These are phyloP conservation scores for Erebia palarica DNA, from an alignment of 2,888 invertebrate species.

Conservation along the genomic window DNA sequence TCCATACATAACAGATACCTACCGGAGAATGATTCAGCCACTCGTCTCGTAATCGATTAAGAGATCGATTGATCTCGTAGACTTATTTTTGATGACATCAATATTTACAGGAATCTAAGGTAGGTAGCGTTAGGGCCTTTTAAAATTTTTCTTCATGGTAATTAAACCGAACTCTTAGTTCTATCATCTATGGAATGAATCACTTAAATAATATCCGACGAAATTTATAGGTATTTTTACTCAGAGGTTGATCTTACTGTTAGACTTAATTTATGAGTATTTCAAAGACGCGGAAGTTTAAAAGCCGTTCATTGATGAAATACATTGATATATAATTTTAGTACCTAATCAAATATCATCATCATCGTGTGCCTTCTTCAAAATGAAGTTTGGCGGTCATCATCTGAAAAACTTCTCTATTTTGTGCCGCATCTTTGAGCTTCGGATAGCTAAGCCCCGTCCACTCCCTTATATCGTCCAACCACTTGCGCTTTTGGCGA, in stretches of 20 bases:
- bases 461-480: no score
- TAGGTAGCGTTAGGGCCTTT: background rate
- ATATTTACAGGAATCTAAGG: background rate
- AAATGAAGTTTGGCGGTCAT: no score
- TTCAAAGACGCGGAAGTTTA: no score
- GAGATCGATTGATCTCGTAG: slow-evolving; percentile 17
- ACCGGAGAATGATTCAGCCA: slow-evolving; percentile 20
- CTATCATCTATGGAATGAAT: background rate
- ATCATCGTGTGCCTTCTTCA: no score
- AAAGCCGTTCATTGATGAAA: no score
- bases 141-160: background rate
- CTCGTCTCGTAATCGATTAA: slow-evolving; percentile 13
- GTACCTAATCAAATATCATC: no score
- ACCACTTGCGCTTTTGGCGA: no score
- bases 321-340: no score
- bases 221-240: background rate
- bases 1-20: background rate
- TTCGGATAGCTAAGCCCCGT: no score
- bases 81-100: slow-evolving; percentile 8
- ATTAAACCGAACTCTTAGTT: background rate
- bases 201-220: background rate
- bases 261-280: no score
- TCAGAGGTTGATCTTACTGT: background rate
- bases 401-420: no score
- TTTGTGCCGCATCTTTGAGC: no score